Evolutionary conservation across 2,888 invertebrate species (phyloP), one percentile per base, ranked within the genome.

Genomic region (Smittia sp.): DNA sequence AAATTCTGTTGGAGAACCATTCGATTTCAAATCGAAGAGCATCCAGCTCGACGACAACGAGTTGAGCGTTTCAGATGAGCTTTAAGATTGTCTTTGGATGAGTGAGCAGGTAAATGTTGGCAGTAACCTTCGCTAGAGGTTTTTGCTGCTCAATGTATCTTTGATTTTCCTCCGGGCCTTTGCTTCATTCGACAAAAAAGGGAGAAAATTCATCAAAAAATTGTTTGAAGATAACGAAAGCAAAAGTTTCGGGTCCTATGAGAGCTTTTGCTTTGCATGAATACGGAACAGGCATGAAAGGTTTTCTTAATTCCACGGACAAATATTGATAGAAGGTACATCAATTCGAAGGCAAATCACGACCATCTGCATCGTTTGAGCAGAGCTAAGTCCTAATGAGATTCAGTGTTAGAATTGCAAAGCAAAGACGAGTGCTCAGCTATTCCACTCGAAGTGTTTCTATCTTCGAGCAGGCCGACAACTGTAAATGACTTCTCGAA

Each of bases 181-280:
- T 2, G n/a, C 46, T n/a, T 46, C 46, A 9, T n/a, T n/a, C n/a
- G n/a, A n/a, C n/a, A 46, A 6, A 13, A 46, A 46, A 11, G 13
- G n/a, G 13, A 22, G n/a, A 58, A 58, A 58, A 58, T 58, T 58
- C 18, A 58, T 58, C 58, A 58, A 58, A 58, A 58, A 20, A 13
- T 22, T 58, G 58, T 58, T 58, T 58, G 58, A 58, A 7, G 20
- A 58, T 4, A 58, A 58, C 18, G 58, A 58, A 58, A 38, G 38
- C 6, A 11, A 38, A 38, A 58, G 20, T 58, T 58, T 58, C 22
- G 58, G 58, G 58, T 58, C 58, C 58, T 2, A 9, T 7, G 58
- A 3, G 58, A 58, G 15, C 46, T 11, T 15, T 11, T 6, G 46
- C n/a, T n/a, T 3, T 11, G 46, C n/a, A 11, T 46, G n/a, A 13